Evolutionary conservation across 2,888 invertebrate species (phyloP).

Genomic region (Callosobruchus maculatus): DNA sequence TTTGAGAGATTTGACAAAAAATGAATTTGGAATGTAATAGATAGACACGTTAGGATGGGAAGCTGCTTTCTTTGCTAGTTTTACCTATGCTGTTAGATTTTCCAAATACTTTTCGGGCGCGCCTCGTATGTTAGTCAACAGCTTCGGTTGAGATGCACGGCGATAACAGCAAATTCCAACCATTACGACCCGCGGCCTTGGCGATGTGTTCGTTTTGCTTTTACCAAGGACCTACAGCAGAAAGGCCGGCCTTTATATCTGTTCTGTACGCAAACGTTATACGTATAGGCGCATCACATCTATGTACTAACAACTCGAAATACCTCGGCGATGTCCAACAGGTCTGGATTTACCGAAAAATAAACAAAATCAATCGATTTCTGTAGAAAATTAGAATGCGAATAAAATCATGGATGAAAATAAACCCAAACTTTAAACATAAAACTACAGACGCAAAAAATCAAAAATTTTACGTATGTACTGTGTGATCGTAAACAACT

Average conservation of each 20-base stretch:
- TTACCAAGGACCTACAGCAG: neutral
- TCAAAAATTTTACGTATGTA: no score
- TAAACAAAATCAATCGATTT: neutral
- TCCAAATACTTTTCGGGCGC: neutral
- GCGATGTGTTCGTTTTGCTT: neutral
- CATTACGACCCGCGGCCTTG: neutral
- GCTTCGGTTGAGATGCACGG: neutral
- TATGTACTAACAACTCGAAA: neutral
- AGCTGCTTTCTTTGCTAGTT: no score
- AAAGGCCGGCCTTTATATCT: neutral
- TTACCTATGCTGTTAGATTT: no score
- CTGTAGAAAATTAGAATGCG: no score
- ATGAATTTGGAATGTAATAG: no score
- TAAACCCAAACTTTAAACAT: no score
- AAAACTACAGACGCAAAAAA: no score
- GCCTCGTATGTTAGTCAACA: neutral
- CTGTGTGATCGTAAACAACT: no score
- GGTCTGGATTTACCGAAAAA: neutral
- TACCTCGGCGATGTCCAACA: neutral
- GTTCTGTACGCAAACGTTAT: neutral
- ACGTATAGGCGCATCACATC: neutral
- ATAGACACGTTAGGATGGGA: no score
- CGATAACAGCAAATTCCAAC: neutral
- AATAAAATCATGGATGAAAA: no score
- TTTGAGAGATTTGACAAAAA: no score